phyloP scores from a whole-genome alignment of 1,140 invertebrate genomes.

The Prorops nasuta region DNA sequence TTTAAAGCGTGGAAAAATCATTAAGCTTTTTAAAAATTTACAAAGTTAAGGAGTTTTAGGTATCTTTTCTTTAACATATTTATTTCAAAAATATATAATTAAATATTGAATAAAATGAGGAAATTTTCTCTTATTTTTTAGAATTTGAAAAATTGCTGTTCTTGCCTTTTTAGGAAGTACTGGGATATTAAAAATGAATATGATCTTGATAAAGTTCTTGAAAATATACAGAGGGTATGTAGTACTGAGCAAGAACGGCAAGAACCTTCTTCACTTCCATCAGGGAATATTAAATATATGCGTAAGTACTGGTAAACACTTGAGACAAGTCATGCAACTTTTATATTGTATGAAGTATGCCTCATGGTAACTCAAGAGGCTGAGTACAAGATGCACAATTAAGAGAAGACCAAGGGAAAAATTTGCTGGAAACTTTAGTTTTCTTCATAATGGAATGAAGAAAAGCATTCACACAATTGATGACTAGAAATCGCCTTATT shows the following conservation, averaged over 20 bases:
- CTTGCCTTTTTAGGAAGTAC: too few relatives aligned
- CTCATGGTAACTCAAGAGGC: constrained; percentile 31
- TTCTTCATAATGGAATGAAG: constrained; percentile 41
- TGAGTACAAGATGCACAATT: constrained; percentile 37
- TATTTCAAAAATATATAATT: too few relatives aligned
- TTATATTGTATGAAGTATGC: constrained; percentile 31
- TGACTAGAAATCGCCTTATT: constrained; percentile 16
- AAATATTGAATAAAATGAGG: too few relatives aligned
- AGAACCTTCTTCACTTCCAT: constrained; percentile 24
- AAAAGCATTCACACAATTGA: constrained; percentile 41
- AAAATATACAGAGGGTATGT: constrained; percentile 32
- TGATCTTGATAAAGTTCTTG: too few relatives aligned
- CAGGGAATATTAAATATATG: constrained; percentile 51
- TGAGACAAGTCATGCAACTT: constrained; percentile 37
- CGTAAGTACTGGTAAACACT: constrained; percentile 49
- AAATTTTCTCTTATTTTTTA: too few relatives aligned
- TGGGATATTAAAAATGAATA: too few relatives aligned
- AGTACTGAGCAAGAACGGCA: too few relatives aligned
- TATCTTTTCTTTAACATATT: too few relatives aligned
- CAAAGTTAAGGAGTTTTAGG: too few relatives aligned
- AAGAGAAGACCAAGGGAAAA: constrained; percentile 45
- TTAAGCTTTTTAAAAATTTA: too few relatives aligned
- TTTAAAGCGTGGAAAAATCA: too few relatives aligned
- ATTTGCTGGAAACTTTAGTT: constrained; percentile 49
- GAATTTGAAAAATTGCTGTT: too few relatives aligned